Evolutionary conservation across 2,113 vertebrate species (phyloP).

Genomic region (Nothoprocta pentlandii): DNA sequence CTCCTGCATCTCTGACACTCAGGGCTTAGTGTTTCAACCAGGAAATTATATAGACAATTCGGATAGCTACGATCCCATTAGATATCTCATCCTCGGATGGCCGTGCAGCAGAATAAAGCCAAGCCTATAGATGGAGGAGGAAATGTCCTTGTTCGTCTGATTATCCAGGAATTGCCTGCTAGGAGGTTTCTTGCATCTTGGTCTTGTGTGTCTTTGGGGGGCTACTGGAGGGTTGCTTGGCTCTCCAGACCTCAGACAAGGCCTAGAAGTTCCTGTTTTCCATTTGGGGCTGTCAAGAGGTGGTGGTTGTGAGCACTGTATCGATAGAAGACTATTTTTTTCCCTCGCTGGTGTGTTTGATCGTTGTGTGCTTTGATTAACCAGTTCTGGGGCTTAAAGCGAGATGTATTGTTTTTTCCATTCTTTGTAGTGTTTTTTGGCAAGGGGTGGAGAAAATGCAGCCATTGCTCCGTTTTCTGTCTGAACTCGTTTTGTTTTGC

Average conservation of each 20-base stretch:
- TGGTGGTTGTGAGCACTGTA: constrained; percentile 57
- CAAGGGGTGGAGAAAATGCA: neutral
- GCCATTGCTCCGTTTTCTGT: neutral
- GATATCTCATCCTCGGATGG: neutral
- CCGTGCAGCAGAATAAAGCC: accelerated
- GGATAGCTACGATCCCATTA: neutral
- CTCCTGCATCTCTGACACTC: neutral
- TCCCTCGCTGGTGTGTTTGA: constrained; percentile 11
- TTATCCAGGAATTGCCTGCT: neutral
- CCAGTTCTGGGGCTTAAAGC: neutral
- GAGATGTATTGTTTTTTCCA: constrained; percentile 45
- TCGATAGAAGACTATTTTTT: constrained; percentile 52
- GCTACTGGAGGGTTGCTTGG: neutral
- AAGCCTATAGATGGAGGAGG: neutral
- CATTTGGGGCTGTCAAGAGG: constrained; percentile 62
- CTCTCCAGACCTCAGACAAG: neutral
- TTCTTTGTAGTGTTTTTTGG: constrained; percentile 44
- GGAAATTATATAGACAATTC: neutral
- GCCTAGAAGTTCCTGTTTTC: constrained; percentile 17
- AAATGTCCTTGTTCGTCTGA: neutral
- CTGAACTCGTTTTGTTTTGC: constrained; percentile 3
- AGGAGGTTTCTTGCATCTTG: constrained; percentile 36
- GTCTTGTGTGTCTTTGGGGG: neutral
- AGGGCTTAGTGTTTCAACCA: accelerated
- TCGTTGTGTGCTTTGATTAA: constrained; percentile 36